These are phyloP conservation scores for Andricus curvator DNA, from an alignment of 2,888 invertebrate species.

Conservation along the genomic window DNA sequence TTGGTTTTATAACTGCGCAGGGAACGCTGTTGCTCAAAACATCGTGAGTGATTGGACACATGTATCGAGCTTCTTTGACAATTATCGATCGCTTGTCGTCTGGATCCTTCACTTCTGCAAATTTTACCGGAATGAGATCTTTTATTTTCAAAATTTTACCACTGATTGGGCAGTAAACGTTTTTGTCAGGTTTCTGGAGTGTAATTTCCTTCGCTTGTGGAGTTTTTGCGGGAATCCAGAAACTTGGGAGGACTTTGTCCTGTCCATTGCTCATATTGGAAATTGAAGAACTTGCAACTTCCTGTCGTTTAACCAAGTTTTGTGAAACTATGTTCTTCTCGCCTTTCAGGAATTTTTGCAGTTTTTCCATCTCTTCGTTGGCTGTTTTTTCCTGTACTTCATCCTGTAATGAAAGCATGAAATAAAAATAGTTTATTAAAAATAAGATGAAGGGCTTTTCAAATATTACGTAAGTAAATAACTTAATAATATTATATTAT, in stretches of 20 bases:
- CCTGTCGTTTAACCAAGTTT: slow-evolving; percentile 47
- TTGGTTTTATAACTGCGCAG: slow-evolving; percentile 93
- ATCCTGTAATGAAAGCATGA: slow-evolving; percentile 68
- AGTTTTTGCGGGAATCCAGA: slow-evolving; percentile 97
- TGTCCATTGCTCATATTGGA: slow-evolving; percentile 90
- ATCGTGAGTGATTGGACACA: slow-evolving; percentile 99
- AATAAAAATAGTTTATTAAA: background rate
- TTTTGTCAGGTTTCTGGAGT: slow-evolving; percentile 88
- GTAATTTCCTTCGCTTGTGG: slow-evolving; percentile 88
- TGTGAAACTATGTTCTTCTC: slow-evolving; percentile 86
- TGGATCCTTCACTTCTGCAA: slow-evolving; percentile 93
- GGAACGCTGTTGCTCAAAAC: slow-evolving; percentile 96
- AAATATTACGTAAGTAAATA: too few relatives aligned
- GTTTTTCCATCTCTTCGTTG: slow-evolving; percentile 86
- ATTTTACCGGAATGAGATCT: slow-evolving; percentile 95
- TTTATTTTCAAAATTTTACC: slow-evolving; percentile 92
- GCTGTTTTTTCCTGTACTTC: slow-evolving; percentile 85
- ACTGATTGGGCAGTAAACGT: slow-evolving; percentile 91
- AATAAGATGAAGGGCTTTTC: too few relatives aligned
- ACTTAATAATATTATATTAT: too few relatives aligned
- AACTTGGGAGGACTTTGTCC: slow-evolving; percentile 93
- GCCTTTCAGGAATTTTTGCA: slow-evolving; percentile 89
- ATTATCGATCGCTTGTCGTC: slow-evolving; percentile 93
- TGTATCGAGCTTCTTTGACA: slow-evolving; percentile 94
- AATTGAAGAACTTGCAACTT: slow-evolving; percentile 76